phyloP scores from a whole-genome alignment of 2,797 vertebrate genomes.

The Catostomus latipinnis region DNA sequence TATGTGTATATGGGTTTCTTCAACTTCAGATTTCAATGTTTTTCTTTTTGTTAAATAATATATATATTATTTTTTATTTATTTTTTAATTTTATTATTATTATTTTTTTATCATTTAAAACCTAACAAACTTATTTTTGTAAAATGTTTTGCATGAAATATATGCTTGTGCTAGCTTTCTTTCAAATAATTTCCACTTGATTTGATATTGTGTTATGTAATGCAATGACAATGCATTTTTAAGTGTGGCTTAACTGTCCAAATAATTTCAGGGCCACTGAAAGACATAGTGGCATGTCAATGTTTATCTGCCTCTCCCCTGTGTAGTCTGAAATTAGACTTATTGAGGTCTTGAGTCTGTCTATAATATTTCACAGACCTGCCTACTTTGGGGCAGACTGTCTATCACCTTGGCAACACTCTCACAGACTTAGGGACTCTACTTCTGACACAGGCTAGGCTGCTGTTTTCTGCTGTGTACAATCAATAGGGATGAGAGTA shows the following conservation, averaged over 20 bases:
- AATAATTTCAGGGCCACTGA: neutral
- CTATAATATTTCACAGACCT: conserved; percentile 41
- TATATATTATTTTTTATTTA: too few species aligned
- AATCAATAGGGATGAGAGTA: conserved; percentile 51
- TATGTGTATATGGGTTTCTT: too few species aligned
- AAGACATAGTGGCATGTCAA: neutral
- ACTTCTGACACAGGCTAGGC: conserved; percentile 25
- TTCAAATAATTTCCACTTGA: neutral
- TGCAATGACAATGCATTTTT: neutral
- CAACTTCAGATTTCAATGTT: too few species aligned
- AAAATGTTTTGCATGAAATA: neutral
- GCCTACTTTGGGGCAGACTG: neutral
- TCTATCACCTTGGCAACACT: conserved; percentile 39
- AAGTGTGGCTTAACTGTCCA: neutral
- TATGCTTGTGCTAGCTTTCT: neutral
- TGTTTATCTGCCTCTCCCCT: conserved; percentile 13
- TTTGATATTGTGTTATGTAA: neutral
- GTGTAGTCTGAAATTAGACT: conserved; percentile 40
- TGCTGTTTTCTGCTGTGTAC: conserved; percentile 7
- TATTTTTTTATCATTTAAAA: neutral
- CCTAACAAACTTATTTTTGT: neutral
- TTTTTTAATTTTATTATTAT: too few species aligned
- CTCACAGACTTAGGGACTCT: conserved; percentile 27
- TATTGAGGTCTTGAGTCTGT: conserved; percentile 27
- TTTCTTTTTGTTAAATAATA: too few species aligned